Evolutionary conservation across 2,113 vertebrate genomes (phyloP).

Genomic region (Albula goreensis): DNA sequence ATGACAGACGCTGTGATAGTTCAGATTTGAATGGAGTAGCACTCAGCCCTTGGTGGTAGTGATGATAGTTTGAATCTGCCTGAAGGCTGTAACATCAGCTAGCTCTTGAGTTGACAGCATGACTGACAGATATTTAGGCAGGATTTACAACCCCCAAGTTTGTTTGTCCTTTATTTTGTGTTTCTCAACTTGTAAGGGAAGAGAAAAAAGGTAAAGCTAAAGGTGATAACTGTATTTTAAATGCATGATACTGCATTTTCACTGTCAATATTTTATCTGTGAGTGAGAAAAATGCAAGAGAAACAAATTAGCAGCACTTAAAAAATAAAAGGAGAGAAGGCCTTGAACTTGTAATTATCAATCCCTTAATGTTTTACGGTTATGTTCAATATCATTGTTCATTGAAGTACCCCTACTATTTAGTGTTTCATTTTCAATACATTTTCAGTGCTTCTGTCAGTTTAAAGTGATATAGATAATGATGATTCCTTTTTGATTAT

Average conservation of each 20-base stretch:
- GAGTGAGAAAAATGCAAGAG: too few relatives aligned
- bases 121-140: background rate
- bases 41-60: background rate
- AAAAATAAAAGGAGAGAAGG: too few relatives aligned
- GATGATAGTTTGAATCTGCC: background rate
- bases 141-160: background rate
- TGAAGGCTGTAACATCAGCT: background rate
- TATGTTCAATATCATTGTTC: too few relatives aligned
- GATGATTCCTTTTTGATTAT: too few relatives aligned
- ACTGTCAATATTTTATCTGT: too few relatives aligned
- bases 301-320: too few relatives aligned
- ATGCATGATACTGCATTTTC: background rate
- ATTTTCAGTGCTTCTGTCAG: too few relatives aligned
- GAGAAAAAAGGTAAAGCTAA: background rate
- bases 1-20: background rate
- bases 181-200: background rate
- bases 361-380: too few relatives aligned
- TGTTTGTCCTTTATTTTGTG: background rate
- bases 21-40: background rate
- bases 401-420: too few relatives aligned
- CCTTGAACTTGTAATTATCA: too few relatives aligned
- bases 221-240: background rate
- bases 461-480: too few relatives aligned
- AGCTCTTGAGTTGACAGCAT: background rate
- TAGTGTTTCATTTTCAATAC: too few relatives aligned